Conservation (phyloP, 2,888 invertebrate species). For the Tetropium fuscum region DNA sequence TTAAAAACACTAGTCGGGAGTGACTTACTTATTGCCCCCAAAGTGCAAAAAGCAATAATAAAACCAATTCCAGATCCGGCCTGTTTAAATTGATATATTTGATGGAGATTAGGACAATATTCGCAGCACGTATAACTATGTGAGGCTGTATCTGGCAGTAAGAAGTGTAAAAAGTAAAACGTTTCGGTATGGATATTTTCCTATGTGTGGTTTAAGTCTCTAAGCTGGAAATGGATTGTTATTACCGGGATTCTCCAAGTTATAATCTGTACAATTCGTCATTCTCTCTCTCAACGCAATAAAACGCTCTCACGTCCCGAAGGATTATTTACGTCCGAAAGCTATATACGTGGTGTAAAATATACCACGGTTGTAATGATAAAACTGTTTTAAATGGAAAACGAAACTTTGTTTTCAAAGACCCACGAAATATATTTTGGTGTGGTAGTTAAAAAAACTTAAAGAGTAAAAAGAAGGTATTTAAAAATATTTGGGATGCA, state of each 20-base stretch:
- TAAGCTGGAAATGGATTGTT: slow-evolving; percentile 52
- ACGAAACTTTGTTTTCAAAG: too few species aligned
- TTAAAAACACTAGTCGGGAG: not conserved
- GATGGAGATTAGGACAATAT: slow-evolving; percentile 19
- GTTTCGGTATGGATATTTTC: slow-evolving; percentile 30
- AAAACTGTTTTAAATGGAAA: too few species aligned
- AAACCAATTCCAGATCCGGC: slow-evolving; percentile 7
- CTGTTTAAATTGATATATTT: slow-evolving; percentile 21
- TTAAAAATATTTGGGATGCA: too few species aligned
- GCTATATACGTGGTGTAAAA: not conserved
- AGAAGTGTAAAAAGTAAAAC: slow-evolving; percentile 22
- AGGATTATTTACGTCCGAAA: slow-evolving; percentile 22
- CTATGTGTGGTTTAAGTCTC: slow-evolving; percentile 27
- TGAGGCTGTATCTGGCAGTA: slow-evolving; percentile 7
- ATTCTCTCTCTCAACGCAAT: slow-evolving; percentile 42
- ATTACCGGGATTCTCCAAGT: slow-evolving; percentile 40
- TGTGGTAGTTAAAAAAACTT: not conserved
- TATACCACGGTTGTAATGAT: not conserved
- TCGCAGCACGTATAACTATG: slow-evolving; percentile 25
- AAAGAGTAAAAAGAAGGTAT: too few species aligned
- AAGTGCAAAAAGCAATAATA: slow-evolving; percentile 19
- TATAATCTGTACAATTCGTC: slow-evolving; percentile 49
- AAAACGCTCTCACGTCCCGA: slow-evolving; percentile 39
- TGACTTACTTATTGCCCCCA: not conserved
- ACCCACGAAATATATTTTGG: too few species aligned